Conservation (phyloP, 2,113 vertebrate genomes). For the Campylomormyrus tamandua region DNA sequence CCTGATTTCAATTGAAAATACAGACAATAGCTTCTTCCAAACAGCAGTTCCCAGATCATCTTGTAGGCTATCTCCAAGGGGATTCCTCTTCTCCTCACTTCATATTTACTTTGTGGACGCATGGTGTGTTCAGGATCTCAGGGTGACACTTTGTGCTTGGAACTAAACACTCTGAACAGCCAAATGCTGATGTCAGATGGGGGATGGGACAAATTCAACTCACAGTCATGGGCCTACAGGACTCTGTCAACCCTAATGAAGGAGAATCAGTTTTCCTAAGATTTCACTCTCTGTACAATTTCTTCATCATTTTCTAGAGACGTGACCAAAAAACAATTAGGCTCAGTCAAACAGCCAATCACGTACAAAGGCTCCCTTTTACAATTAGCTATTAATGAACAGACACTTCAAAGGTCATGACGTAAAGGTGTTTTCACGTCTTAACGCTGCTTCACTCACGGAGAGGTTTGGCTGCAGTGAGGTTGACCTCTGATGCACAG, state of each 20-base stretch:
- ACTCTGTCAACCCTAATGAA: not conserved
- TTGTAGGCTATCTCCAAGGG: not conserved
- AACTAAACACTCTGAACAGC: not conserved
- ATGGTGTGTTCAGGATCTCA: not conserved
- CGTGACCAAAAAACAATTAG: not conserved
- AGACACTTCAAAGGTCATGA: not conserved
- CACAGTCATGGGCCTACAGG: not conserved
- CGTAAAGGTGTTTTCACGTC: not conserved
- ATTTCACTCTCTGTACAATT: not conserved
- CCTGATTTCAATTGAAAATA: not conserved
- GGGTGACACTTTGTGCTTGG: not conserved
- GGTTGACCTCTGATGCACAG: not conserved
- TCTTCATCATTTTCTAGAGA: not conserved
- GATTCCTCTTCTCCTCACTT: not conserved
- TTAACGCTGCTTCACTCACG: not conserved
- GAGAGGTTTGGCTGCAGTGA: not conserved
- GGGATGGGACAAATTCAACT: not conserved
- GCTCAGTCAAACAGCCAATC: not conserved
- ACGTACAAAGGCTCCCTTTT: not conserved
- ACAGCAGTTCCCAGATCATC: slow-evolving; percentile 7
- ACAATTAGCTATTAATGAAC: not conserved
- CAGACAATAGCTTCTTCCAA: slow-evolving; percentile 11
- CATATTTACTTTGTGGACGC: not conserved
- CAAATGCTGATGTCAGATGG: not conserved
- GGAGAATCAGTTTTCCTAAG: not conserved